Conservation (phyloP, 1,140 invertebrate species). For the Hesperophylax magnus region DNA sequence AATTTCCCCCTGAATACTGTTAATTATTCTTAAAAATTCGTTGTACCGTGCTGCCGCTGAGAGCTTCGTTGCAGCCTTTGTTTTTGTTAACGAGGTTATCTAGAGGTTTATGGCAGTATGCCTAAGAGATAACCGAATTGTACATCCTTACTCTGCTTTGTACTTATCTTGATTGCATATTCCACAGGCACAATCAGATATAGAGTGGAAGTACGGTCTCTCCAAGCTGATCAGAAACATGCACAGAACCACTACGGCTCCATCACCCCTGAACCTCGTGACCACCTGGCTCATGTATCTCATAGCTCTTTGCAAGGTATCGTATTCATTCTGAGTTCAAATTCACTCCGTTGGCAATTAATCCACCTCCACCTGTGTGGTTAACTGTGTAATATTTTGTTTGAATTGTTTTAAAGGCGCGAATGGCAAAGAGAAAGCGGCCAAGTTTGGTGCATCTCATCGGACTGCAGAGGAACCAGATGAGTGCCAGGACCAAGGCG, state of each 20-base stretch:
- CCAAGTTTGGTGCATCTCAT: conserved; percentile 87
- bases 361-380: too few species aligned
- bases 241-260: conserved; percentile 97
- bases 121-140: too few species aligned
- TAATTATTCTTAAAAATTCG: too few species aligned
- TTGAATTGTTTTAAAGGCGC: conserved; percentile 64
- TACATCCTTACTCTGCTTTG: too few species aligned
- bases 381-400: too few species aligned
- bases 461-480: conserved; percentile 78
- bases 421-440: conserved; percentile 80
- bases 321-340: too few species aligned
- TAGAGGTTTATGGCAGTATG: too few species aligned
- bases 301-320: conserved; percentile 83
- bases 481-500: conserved; percentile 87
- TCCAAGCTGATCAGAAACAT: conserved; percentile 99
- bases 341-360: not conserved
- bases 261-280: conserved; percentile 96
- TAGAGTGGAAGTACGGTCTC: conserved; percentile 99
- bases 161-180: not conserved
- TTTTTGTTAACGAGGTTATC: too few species aligned
- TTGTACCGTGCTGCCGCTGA: too few species aligned
- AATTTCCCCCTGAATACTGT: too few species aligned
- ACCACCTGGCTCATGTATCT: conserved; percentile 93
- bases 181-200: conserved; percentile 96
- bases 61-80: too few species aligned